phyloP scores from a whole-genome alignment of 2,797 vertebrate species.

The Chaunax sp. region DNA sequence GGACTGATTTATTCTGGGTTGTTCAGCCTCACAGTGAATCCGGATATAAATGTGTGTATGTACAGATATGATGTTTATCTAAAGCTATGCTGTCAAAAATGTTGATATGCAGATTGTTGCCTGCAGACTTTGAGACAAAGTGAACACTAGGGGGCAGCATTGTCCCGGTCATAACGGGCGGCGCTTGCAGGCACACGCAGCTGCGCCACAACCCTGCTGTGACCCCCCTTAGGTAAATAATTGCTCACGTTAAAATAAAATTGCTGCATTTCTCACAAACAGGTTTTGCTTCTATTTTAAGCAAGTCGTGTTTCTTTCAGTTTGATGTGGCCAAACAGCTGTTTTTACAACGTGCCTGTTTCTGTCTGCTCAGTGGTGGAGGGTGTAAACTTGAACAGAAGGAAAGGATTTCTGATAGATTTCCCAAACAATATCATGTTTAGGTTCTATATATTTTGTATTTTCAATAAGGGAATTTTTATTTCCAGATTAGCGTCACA shows the following conservation, averaged over 20 bases:
- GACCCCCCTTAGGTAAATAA: slow-evolving; percentile 61
- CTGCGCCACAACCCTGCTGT: slow-evolving; percentile 45
- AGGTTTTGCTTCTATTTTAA: slow-evolving; percentile 42
- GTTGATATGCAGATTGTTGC: slow-evolving; percentile 14
- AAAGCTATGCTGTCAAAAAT: slow-evolving; percentile 56
- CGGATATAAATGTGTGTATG: slow-evolving; percentile 45
- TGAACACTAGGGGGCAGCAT: slow-evolving; percentile 64
- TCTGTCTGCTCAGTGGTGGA: not conserved
- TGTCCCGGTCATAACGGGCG: slow-evolving; percentile 23
- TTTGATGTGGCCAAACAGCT: slow-evolving; percentile 8
- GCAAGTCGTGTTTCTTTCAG: slow-evolving; percentile 4
- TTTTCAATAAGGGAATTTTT: not conserved
- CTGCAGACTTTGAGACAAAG: slow-evolving; percentile 24
- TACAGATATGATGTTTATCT: slow-evolving; percentile 47
- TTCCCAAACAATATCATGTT: slow-evolving; percentile 6
- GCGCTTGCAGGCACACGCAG: slow-evolving; percentile 1
- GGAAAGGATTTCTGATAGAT: not conserved
- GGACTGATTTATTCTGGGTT: slow-evolving; percentile 22
- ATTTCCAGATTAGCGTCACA: not conserved
- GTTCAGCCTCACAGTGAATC: not conserved
- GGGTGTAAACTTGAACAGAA: slow-evolving; percentile 40
- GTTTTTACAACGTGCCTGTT: not conserved
- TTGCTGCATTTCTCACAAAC: slow-evolving; percentile 53
- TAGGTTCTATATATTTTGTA: not conserved
- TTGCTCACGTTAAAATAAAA: slow-evolving; percentile 51